phyloP scores from a whole-genome alignment of 2,113 vertebrate species.

The Labeo catla region DNA sequence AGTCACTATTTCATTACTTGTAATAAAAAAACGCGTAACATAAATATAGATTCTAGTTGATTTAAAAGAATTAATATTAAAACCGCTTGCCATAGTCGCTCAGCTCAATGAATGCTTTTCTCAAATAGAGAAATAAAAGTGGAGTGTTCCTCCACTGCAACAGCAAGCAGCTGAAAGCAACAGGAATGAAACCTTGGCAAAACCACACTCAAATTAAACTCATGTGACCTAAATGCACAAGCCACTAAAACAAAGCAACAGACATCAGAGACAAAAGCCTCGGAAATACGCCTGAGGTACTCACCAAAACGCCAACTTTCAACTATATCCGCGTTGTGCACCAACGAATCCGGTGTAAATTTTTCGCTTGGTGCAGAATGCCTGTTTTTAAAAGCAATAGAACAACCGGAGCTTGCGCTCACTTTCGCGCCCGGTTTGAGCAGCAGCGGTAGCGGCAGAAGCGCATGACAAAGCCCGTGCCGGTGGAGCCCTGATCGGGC shows the following conservation, averaged over 20 bases:
- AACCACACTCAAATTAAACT: not conserved
- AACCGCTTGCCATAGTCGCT: not conserved
- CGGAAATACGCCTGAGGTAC: slow-evolving; percentile 22
- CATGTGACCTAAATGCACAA: slow-evolving; percentile 1
- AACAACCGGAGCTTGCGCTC: not conserved
- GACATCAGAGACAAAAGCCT: slow-evolving; percentile 49
- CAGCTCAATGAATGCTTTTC: slow-evolving; percentile 13
- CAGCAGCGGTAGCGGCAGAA: slow-evolving; percentile 36
- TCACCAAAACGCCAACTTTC: slow-evolving; percentile 39
- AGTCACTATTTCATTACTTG: not conserved
- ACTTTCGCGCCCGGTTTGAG: not conserved
- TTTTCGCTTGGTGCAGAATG: not conserved
- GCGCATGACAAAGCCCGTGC: slow-evolving; percentile 81
- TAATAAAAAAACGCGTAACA: not conserved
- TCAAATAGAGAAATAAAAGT: not conserved
- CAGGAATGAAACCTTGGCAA: not conserved
- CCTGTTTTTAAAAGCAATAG: not conserved
- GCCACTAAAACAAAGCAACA: slow-evolving; percentile 42
- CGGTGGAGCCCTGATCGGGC: slow-evolving; percentile 70
- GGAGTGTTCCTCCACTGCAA: not conserved
- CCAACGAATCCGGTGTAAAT: not conserved
- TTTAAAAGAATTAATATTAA: not conserved
- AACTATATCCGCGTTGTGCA: slow-evolving; percentile 18
- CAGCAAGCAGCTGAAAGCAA: not conserved
- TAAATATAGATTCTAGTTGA: not conserved